A percentile compares a stretch with the other conserved stretches of the same genome.
phyloP scores from a whole-genome alignment of 2,113 vertebrate species.

The Bufo gargarizans region DNA sequence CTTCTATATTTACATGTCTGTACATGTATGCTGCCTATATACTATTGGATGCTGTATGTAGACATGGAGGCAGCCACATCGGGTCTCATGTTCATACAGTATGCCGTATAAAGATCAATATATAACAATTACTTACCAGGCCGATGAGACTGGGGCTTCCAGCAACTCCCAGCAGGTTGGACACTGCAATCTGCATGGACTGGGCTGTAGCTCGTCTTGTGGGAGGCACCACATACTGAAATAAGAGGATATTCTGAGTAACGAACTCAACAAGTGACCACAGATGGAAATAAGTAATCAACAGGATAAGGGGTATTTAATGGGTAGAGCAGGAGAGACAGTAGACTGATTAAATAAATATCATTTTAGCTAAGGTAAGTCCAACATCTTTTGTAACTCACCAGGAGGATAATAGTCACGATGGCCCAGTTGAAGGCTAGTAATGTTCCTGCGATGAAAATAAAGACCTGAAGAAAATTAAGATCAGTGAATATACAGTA shows the following conservation, averaged over 20 bases:
- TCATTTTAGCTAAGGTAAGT: not conserved
- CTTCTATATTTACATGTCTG: no score
- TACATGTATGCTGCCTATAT: no score
- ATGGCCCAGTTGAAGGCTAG: slow-evolving; percentile 92
- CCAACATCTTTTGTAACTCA: slow-evolving; percentile 63
- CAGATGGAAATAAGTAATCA: no score
- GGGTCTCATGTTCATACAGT: no score
- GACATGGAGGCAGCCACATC: no score
- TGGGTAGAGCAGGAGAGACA: no score
- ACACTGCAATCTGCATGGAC: slow-evolving; percentile 85
- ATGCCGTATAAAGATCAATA: no score
- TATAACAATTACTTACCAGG: slow-evolving; percentile 70
- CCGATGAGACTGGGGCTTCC: slow-evolving; percentile 88
- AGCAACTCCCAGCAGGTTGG: slow-evolving; percentile 85
- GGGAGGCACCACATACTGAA: slow-evolving; percentile 86
- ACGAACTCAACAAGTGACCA: no score
- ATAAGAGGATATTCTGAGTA: not conserved
- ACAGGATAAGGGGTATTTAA: no score
- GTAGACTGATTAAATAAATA: not conserved
- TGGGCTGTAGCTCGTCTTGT: slow-evolving; percentile 85
- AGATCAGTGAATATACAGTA: no score
- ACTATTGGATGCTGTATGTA: no score
- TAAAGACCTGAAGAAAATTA: slow-evolving; percentile 75
- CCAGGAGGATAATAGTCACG: slow-evolving; percentile 87
- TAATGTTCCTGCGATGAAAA: slow-evolving; percentile 85